Conservation (phyloP, 2,888 invertebrate genomes). For the Neuroscelio doddi region DNA sequence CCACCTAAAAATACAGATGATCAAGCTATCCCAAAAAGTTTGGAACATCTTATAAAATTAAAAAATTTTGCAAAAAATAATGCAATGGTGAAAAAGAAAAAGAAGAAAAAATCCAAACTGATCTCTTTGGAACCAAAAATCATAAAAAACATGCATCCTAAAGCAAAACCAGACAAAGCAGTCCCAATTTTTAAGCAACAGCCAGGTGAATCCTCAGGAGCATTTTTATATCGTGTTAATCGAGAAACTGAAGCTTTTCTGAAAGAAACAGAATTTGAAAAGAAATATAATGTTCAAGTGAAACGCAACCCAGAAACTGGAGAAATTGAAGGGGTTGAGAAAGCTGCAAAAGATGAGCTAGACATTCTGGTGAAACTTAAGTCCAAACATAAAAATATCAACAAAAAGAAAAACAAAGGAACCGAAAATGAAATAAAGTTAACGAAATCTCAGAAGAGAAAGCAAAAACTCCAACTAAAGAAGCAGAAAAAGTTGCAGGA, state of each 20-base stretch:
- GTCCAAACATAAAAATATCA: constrained; percentile 65
- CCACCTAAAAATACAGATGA: constrained; percentile 82
- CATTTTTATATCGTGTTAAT: constrained; percentile 79
- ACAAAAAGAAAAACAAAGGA: constrained; percentile 65
- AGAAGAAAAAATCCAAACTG: constrained; percentile 61
- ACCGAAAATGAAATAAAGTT: constrained; percentile 61
- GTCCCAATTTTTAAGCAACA: constrained; percentile 76
- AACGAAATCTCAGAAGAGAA: constrained; percentile 75
- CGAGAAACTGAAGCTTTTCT: constrained; percentile 78
- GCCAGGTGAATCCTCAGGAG: constrained; percentile 77
- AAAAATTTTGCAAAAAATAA: constrained; percentile 73
- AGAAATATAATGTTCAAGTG: constrained; percentile 77
- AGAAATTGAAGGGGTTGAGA: constrained; percentile 71
- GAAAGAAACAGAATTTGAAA: constrained; percentile 77
- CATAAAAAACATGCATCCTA: constrained; percentile 48
- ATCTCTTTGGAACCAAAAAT: constrained; percentile 59
- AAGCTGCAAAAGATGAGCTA: constrained; percentile 74
- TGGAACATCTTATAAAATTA: constrained; percentile 78
- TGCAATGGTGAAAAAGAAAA: constrained; percentile 66
- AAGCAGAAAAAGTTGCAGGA: constrained; percentile 70
- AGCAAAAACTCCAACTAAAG: constrained; percentile 73
- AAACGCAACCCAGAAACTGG: constrained; percentile 75
- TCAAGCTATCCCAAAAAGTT: constrained; percentile 82
- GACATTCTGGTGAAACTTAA: constrained; percentile 72
- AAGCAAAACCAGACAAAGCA: constrained; percentile 71